These are phyloP conservation scores for Apodemia zela DNA, from an alignment of 2,888 invertebrate species.

Conservation along the genomic window DNA sequence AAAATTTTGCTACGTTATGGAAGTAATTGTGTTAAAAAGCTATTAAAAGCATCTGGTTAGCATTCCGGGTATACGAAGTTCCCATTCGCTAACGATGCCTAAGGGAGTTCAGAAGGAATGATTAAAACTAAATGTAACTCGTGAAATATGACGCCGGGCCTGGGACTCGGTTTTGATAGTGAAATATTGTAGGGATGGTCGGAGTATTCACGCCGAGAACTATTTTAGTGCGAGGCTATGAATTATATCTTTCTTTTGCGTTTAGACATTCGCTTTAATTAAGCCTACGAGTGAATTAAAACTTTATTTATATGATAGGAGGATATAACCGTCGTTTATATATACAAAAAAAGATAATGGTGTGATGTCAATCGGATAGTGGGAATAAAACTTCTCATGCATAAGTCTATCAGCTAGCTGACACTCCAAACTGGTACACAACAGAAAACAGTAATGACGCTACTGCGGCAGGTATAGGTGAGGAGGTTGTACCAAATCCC, in stretches of 20 bases:
- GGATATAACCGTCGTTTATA: too few species aligned
- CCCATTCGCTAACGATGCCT: conserved; percentile 30
- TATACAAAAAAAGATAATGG: too few species aligned
- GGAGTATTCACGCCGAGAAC: not conserved
- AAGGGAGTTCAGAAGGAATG: conserved; percentile 15
- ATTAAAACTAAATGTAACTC: conserved; percentile 14
- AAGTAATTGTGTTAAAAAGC: conserved; percentile 40
- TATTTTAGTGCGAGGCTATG: not conserved
- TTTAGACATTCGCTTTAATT: too few species aligned
- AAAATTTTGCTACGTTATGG: not conserved
- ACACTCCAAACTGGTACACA: too few species aligned
- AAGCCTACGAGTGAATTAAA: too few species aligned
- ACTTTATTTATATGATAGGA: too few species aligned
- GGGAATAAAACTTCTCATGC: too few species aligned
- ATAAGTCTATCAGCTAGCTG: too few species aligned
- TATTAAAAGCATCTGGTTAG: conserved; percentile 48
- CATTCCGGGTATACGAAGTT: conserved; percentile 32
- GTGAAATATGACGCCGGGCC: not conserved
- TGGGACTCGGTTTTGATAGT: conserved; percentile 7
- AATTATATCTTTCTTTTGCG: not conserved
- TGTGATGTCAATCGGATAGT: too few species aligned
- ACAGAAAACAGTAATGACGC: too few species aligned
- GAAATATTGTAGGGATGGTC: conserved; percentile 4
- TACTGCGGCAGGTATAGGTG: too few species aligned
- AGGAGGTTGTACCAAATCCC: too few species aligned